These are phyloP conservation scores for Priocnemis perturbator DNA, from an alignment of 2,888 invertebrate genomes.

Conservation along the genomic window DNA sequence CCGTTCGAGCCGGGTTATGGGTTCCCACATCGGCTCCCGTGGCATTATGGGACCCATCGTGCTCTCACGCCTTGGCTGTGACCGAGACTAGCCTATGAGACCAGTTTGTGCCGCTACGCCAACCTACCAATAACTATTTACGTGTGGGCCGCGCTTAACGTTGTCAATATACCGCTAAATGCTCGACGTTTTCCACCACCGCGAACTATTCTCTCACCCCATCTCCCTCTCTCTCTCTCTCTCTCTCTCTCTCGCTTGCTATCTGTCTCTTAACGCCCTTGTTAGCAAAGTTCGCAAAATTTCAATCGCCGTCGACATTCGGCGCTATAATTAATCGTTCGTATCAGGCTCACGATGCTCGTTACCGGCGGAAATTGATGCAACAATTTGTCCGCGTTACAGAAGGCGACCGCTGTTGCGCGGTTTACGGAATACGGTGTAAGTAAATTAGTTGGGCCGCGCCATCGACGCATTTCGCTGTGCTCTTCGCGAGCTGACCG, in stretches of 20 bases:
- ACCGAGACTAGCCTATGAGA: constrained; percentile 38
- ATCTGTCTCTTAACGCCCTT: neutral
- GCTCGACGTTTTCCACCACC: neutral
- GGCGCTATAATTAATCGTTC: constrained; percentile 46
- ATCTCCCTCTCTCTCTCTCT: no score
- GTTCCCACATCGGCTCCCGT: constrained; percentile 64
- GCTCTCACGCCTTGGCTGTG: constrained; percentile 58
- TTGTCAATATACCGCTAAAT: constrained; percentile 45
- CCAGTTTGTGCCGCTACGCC: constrained; percentile 43
- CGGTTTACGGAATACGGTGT: neutral
- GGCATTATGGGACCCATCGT: constrained; percentile 59
- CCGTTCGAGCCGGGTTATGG: constrained; percentile 62
- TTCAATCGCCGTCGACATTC: constrained; percentile 38
- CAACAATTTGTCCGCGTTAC: constrained; percentile 17
- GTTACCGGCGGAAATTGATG: constrained; percentile 17
- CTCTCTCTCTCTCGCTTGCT: neutral
- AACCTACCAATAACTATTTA: constrained; percentile 49
- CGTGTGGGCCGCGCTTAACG: constrained; percentile 47
- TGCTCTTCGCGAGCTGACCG: constrained; percentile 3
- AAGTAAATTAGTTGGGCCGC: neutral
- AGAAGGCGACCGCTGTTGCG: no score
- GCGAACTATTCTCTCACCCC: neutral
- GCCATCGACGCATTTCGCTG: neutral
- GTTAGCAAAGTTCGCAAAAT: constrained; percentile 40
- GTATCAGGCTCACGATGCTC: constrained; percentile 30